phyloP scores from a whole-genome alignment of 2,797 vertebrate genomes.

The Sebastes cheni region DNA sequence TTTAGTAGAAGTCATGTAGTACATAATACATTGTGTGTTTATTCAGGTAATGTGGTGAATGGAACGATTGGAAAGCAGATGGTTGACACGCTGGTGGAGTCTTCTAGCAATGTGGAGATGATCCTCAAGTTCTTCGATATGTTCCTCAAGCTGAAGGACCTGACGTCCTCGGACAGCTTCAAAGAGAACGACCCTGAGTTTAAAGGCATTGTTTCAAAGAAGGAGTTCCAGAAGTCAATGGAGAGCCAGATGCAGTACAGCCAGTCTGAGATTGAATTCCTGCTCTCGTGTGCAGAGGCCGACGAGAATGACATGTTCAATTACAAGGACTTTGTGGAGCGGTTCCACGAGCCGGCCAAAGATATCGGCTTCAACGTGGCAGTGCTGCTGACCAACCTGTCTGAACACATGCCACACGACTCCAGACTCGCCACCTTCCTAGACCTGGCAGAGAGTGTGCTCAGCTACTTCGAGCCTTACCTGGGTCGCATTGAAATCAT shows the following conservation, averaged over 20 bases:
- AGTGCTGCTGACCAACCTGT: constrained; percentile 94
- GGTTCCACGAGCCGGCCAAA: constrained; percentile 96
- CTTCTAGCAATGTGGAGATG: constrained; percentile 97
- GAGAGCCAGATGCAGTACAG: constrained; percentile 97
- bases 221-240: constrained; percentile 98
- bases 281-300: constrained; percentile 93
- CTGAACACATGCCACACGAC: constrained; percentile 98
- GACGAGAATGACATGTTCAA: constrained; percentile 95
- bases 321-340: constrained; percentile 95
- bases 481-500: constrained; percentile 98
- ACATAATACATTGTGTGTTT: not conserved
- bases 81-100: constrained; percentile 97
- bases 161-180: constrained; percentile 94
- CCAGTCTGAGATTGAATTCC: constrained; percentile 93
- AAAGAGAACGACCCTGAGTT: constrained; percentile 93
- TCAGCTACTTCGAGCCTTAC: constrained; percentile 97
- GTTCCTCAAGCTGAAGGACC: constrained; percentile 96
- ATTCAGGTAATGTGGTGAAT: constrained; percentile 93
- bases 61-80: constrained; percentile 98
- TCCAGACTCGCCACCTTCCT: constrained; percentile 90
- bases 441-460: constrained; percentile 92
- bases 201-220: constrained; percentile 95
- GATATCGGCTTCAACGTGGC: constrained; percentile 98
- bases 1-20: not conserved
- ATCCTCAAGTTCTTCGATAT: constrained; percentile 99